A percentile compares a stretch with the other conserved stretches of the same genome.
These are phyloP conservation scores for Lipotes vexillifer DNA, from an alignment of 2,113 vertebrate genomes.

Conservation along the genomic window DNA sequence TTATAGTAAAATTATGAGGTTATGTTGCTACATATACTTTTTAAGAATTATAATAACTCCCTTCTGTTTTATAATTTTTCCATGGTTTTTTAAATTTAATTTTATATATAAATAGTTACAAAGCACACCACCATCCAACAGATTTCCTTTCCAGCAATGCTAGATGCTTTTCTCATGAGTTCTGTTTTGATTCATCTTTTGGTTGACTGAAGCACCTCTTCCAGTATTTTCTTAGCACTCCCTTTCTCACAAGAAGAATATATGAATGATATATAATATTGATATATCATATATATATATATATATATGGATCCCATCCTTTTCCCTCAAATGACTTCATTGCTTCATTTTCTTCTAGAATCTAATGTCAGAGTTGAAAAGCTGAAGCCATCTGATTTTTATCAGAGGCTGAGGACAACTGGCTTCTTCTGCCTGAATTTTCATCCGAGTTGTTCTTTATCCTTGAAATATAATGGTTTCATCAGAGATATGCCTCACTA, in stretches of 20 bases:
- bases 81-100: constrained; percentile 16
- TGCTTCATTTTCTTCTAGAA: neutral
- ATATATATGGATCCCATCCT: neutral
- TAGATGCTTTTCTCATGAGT: neutral
- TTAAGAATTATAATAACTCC: neutral
- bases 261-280: neutral
- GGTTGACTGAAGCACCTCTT: neutral
- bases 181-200: neutral
- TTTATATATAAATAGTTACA: neutral
- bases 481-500: neutral
- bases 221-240: neutral
- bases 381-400: neutral
- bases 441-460: neutral
- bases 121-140: neutral
- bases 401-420: neutral
- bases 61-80: constrained; percentile 6
- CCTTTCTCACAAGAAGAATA: neutral
- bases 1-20: neutral
- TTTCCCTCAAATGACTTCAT: neutral
- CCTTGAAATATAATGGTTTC: neutral
- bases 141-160: neutral
- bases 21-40: neutral
- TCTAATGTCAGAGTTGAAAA: neutral
- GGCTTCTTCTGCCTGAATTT: neutral
- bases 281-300: too few relatives aligned